These are phyloP conservation scores for Puntigrus tetrazona DNA, from an alignment of 2,113 vertebrate genomes.

Conservation along the genomic window DNA sequence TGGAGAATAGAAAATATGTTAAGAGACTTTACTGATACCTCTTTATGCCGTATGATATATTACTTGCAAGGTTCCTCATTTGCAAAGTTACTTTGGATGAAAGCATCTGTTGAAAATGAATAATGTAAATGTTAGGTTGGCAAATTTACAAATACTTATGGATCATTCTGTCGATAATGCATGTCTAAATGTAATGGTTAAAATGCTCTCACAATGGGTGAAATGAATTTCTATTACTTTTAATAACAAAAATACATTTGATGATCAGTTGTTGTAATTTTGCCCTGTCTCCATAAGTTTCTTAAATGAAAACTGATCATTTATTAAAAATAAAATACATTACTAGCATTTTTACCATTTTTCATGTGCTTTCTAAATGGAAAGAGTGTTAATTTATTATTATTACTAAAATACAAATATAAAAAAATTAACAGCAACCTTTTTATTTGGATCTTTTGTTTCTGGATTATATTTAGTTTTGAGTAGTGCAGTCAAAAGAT, in stretches of 20 bases:
- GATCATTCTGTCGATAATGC: no score
- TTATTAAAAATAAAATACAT: not conserved
- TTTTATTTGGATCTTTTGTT: no score
- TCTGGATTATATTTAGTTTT: no score
- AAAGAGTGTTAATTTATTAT: not conserved
- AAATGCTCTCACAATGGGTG: not conserved
- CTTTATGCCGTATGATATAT: not conserved
- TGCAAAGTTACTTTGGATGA: not conserved
- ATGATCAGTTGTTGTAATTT: not conserved
- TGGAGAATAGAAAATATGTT: constrained; percentile 53
- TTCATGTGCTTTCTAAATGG: not conserved
- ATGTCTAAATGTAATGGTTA: not conserved
- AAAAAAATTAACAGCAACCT: no score
- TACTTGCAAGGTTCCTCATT: not conserved
- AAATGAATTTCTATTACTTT: not conserved
- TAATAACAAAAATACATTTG: no score
- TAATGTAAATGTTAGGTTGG: not conserved
- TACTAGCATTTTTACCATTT: not conserved
- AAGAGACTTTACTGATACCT: not conserved
- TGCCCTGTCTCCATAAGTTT: not conserved
- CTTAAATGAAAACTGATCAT: not conserved
- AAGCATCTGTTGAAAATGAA: not conserved
- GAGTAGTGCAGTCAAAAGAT: no score
- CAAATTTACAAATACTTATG: no score
- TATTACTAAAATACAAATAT: no score